Evolutionary conservation across 30 jellyfish, hydroid and myxozoan genomes (phyloP), one percentile per base, ranked within the genome.

Genomic region (Aurelia aurita): DNA sequence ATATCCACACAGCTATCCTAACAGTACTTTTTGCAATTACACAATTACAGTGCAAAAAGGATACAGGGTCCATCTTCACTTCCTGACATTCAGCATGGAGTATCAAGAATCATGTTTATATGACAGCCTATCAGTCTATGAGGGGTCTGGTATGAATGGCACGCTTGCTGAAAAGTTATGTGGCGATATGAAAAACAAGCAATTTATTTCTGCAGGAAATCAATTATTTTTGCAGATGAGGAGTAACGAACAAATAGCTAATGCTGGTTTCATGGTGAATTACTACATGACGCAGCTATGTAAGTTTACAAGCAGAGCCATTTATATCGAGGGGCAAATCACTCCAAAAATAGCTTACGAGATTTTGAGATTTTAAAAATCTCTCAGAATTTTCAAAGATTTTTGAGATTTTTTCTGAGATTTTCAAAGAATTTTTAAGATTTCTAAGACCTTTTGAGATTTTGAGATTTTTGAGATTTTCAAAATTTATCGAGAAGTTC

Each of bases 181-280:
- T 5, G 82, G 82, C 1, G 19, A 13, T 19, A 34, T 11, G 18
- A 20, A 35, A 2, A 44, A 44, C 66, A 70, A 70, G 82, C 82
- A 70, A 5, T 70, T 70, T 49, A 70, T 70, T 11, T 70, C 82
- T 8, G 82, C 82, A 0, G 32, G 67, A 18, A 70, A 70, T 19
- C 44, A 70, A 21, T 13, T 70, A 18, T 70, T 70, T 64, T 8
- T 70, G 66, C 82, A 70, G 32, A 15, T 70, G 45, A 70, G 43
- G 59, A 70, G 67, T 2, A 70, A 70, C 27, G 61, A 21, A 12
- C 23, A 28, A 7, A 39, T 70, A 29, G 47, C 82, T 2, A 49
- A 23, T 16, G 67, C 82, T 29, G 82, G 82, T 8, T 70, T 70
- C 53, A 16, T 70, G 66, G 82, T 64, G 53, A 70, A 70, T 49